Evolutionary conservation across 2,888 invertebrate species (phyloP), one percentile per base, ranked within the genome.

Genomic region (Sceliomorpha sp.): DNA sequence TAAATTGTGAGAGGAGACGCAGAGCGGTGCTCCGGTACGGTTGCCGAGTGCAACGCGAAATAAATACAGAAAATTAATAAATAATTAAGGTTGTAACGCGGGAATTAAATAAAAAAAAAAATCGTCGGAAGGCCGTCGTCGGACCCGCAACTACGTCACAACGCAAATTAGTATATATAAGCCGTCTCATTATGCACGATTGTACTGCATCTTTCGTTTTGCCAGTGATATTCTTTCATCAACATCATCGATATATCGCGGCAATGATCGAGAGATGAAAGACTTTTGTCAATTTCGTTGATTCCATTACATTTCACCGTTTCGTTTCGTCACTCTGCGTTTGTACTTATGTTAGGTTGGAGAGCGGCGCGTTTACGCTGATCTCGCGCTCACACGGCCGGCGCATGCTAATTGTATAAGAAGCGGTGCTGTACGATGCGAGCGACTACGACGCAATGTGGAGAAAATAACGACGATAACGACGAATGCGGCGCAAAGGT

Each of bases 1-100:
- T 90, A 90, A 90, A 90, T 90, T 87, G 90, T 90, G 90, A 91
- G 89, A 90, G 89, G 89, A 88, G 90, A 88, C 85, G 85, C 84
- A 78, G 86, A 85, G 85, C 51, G 59, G 66, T 85, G 88, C 87
- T 85, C 79, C 82, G 84, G 63, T 78, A 77, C 82, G 74, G 76
- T 69, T 66, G 73, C 62, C 80, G 81, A 78, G 80, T 80, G 82
- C 75, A 74, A 82, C 78, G 76, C 78, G 77, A 78, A n/a, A 77
- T 69, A 69, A 73, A 67, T 70, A 74, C 70, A 70, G 72, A 71
- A 51, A 72, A 59, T 63, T 58, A 63, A 64, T 59, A 58, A 68
- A 60, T 58, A 70, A 70, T 56, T 70, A 70, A 70, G 67, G 72
- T 70, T 59, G 60, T 70, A 70, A 64, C 67, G 74, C 75, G 73